phyloP scores from a whole-genome alignment of 2,113 vertebrate genomes.

The Clarias gariepinus region DNA sequence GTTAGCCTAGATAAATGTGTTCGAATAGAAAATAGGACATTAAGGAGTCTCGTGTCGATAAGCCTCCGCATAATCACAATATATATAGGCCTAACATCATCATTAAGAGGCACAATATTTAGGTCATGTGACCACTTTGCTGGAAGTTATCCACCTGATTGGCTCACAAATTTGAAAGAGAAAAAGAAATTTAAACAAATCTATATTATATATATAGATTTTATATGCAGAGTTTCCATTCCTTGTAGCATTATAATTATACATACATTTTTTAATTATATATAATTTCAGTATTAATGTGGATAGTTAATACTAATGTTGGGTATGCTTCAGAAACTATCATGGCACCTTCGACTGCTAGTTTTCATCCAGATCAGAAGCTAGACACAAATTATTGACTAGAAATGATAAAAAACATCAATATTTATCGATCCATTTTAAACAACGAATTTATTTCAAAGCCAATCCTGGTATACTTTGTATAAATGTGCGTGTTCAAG shows the following conservation, averaged over 20 bases:
- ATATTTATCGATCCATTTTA: background rate
- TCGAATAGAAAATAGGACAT: no score
- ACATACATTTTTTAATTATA: no score
- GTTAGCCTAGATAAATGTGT: no score
- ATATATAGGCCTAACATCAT: background rate
- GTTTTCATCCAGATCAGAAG: background rate
- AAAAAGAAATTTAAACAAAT: no score
- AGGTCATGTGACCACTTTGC: background rate
- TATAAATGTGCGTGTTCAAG: no score
- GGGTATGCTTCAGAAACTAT: background rate
- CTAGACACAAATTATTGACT: background rate
- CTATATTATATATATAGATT: no score
- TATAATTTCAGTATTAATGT: background rate
- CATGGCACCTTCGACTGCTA: background rate
- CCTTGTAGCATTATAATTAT: no score
- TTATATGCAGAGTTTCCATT: background rate
- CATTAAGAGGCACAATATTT: background rate
- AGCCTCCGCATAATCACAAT: no score
- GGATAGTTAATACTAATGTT: background rate
- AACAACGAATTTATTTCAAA: background rate
- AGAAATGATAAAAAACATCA: background rate
- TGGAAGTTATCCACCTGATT: constrained; percentile 41
- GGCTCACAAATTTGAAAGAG: background rate
- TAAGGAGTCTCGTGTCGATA: no score
- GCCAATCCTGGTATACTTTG: background rate